These are phyloP conservation scores for Melanchra persicariae DNA, from an alignment of 2,888 invertebrate genomes.

Conservation along the genomic window DNA sequence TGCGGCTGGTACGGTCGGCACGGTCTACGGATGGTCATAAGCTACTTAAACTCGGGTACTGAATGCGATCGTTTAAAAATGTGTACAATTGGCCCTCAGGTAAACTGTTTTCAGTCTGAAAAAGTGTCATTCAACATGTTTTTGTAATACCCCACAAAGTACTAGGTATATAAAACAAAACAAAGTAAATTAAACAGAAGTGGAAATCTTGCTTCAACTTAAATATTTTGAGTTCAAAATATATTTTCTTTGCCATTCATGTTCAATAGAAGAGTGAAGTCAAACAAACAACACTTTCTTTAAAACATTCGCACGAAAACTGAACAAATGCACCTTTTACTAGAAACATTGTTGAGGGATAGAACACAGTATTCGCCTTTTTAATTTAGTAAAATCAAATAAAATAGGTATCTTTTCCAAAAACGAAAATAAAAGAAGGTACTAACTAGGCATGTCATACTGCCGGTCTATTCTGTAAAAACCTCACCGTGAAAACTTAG, in stretches of 20 bases:
- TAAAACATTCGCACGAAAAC: conserved; percentile 43
- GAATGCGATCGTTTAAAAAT: too few species aligned
- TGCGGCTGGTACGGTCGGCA: too few species aligned
- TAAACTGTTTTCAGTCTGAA: too few species aligned
- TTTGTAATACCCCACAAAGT: background rate
- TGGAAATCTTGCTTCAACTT: conserved; percentile 1
- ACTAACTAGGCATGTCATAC: too few species aligned
- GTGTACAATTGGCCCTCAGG: too few species aligned
- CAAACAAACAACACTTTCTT: conserved; percentile 46
- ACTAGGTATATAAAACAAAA: background rate
- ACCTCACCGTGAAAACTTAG: too few species aligned
- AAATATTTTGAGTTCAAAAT: conserved; percentile 37
- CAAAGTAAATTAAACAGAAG: background rate
- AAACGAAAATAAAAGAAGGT: too few species aligned
- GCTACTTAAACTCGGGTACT: too few species aligned
- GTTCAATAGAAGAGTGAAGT: conserved; percentile 36
- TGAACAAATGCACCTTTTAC: conserved; percentile 43
- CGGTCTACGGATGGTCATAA: too few species aligned
- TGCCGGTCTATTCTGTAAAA: too few species aligned
- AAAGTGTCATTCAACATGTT: background rate
- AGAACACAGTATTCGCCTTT: conserved; percentile 16
- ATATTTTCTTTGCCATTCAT: conserved; percentile 29
- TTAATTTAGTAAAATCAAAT: background rate
- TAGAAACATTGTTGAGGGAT: conserved; percentile 18
- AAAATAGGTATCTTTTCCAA: too few species aligned